Percentiles rank a stretch among this genome's conserved stretches.
These are phyloP conservation scores for Babylonia areolata DNA, from an alignment of 1,140 invertebrate species.

Conservation along the genomic window DNA sequence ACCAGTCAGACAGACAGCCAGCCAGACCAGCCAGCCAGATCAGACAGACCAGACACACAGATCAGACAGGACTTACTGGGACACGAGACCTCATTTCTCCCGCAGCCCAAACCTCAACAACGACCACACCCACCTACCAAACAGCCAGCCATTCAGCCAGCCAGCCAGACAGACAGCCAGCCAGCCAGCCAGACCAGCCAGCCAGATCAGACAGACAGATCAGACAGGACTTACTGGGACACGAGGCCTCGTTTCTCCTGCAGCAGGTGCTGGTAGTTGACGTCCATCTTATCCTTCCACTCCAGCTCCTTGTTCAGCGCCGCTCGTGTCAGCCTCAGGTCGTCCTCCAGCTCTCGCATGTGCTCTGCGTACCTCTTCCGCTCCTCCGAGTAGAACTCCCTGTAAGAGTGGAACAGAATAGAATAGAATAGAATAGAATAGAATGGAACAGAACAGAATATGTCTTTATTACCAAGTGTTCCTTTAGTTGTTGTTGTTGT, in stretches of 20 bases:
- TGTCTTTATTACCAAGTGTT: too few species aligned
- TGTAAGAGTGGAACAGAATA: slow-evolving; percentile 31
- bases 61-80: slow-evolving; percentile 37
- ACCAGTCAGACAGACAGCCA: too few species aligned
- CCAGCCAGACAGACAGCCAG: too few species aligned
- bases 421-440: too few species aligned
- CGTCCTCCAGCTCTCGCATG: slow-evolving; percentile 65
- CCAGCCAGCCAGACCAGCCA: too few species aligned
- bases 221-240: slow-evolving; percentile 62
- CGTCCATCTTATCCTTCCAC: slow-evolving; percentile 70
- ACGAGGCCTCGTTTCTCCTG: slow-evolving; percentile 69
- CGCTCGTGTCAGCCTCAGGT: slow-evolving; percentile 62
- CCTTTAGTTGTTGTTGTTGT: too few species aligned
- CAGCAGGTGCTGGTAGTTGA: slow-evolving; percentile 66
- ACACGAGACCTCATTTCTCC: too few species aligned
- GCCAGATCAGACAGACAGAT: not conserved
- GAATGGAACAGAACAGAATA: too few species aligned
- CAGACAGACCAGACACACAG: not conserved
- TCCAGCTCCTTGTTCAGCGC: slow-evolving; percentile 67
- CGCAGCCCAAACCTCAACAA: too few species aligned
- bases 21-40: too few species aligned
- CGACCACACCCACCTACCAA: too few species aligned
- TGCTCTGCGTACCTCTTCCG: slow-evolving; percentile 64
- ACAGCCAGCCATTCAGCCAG: too few species aligned
- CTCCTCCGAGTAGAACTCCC: slow-evolving; percentile 69